Evolutionary conservation across 2,113 vertebrate species (phyloP).

Genomic region (Romanogobio albipinnatus): DNA sequence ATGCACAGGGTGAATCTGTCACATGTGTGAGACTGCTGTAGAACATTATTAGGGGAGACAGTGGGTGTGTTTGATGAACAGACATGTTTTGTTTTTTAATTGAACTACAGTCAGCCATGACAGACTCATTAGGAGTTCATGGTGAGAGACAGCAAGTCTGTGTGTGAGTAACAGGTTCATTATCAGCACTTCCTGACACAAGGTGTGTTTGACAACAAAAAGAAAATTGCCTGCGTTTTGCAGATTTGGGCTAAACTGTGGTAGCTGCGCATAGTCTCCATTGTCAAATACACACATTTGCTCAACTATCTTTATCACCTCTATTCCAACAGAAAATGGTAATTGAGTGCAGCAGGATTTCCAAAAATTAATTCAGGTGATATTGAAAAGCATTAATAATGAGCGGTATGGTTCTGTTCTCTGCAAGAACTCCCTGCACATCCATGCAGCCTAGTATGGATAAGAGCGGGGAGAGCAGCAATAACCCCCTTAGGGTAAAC

Average conservation of each 20-base stretch:
- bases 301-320: background rate
- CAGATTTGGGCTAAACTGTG: conserved; percentile 20
- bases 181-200: conserved; percentile 32
- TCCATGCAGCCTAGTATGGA: too few species aligned
- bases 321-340: background rate
- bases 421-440: too few species aligned
- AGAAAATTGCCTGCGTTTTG: conserved; percentile 13
- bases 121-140: conserved; percentile 72
- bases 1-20: background rate
- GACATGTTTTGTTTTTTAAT: conserved; percentile 65
- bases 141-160: conserved; percentile 52
- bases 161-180: conserved; percentile 48
- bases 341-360: background rate
- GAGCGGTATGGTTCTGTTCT: background rate
- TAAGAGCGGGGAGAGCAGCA: too few species aligned
- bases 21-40: conserved; percentile 31
- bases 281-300: conserved; percentile 34
- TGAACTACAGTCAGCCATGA: conserved; percentile 60
- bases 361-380: background rate
- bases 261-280: conserved; percentile 31
- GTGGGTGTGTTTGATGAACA: conserved; percentile 33
- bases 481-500: too few species aligned
- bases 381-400: background rate
- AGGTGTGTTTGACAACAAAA: conserved; percentile 47
- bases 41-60: conserved; percentile 16